These are phyloP conservation scores for Collichthys lucidus DNA, from an alignment of 2,113 vertebrate genomes.

Conservation along the genomic window DNA sequence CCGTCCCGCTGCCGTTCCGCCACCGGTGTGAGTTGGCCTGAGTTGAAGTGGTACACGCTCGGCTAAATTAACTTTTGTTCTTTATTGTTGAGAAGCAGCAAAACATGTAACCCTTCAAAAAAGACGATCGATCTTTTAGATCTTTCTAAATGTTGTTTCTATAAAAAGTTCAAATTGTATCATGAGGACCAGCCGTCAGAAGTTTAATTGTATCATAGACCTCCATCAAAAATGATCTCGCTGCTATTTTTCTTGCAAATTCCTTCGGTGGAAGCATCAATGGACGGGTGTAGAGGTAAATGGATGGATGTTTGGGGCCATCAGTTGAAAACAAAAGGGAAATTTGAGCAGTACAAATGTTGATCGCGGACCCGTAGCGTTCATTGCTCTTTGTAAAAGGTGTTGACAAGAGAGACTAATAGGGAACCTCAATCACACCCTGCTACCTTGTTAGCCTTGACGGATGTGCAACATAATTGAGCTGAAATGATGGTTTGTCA, in stretches of 20 bases:
- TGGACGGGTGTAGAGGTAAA: neutral
- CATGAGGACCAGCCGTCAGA: neutral
- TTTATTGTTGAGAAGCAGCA: no score
- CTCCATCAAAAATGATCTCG: neutral
- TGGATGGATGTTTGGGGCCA: no score
- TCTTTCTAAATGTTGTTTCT: no score
- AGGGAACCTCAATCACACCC: constrained; percentile 34
- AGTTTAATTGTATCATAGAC: neutral
- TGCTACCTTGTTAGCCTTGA: constrained; percentile 62
- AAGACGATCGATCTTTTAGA: no score
- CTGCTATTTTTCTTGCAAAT: neutral
- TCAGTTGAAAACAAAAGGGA: neutral
- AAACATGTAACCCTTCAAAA: no score
- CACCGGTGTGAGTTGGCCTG: no score
- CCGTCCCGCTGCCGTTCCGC: no score
- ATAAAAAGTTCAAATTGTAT: neutral
- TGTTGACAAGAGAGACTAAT: constrained; percentile 54
- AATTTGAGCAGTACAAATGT: neutral
- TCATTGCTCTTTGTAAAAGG: constrained; percentile 24
- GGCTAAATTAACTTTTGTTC: no score
- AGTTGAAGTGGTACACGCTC: no score
- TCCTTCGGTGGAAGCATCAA: neutral
- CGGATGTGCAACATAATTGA: constrained; percentile 64
- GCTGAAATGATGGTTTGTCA: constrained; percentile 65
- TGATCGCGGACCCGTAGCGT: constrained; percentile 8